Evolutionary conservation across 2,888 invertebrate genomes (phyloP).

Genomic region (Epiperipatus broadwayi): DNA sequence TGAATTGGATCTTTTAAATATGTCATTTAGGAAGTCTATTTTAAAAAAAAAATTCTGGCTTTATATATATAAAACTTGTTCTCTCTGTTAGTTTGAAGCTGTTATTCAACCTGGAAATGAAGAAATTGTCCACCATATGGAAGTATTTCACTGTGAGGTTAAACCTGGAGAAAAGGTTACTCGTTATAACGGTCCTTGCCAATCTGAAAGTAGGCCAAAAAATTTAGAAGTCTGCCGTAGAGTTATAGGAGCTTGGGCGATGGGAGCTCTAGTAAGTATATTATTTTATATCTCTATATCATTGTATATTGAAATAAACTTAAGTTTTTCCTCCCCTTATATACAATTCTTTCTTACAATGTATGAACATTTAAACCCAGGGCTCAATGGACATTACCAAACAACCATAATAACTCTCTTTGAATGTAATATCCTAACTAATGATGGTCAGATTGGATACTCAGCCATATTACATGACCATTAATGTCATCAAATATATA

Average conservation of each 20-base stretch:
- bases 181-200: constrained; percentile 62
- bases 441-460: too few relatives aligned
- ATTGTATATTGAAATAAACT: background rate
- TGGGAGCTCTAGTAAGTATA: constrained; percentile 53
- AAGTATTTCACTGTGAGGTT: constrained; percentile 82
- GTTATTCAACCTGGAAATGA: constrained; percentile 57
- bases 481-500: too few relatives aligned
- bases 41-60: too few relatives aligned
- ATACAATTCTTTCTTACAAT: too few relatives aligned
- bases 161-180: constrained; percentile 41
- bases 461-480: too few relatives aligned
- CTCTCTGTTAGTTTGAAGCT: constrained; percentile 53
- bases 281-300: background rate
- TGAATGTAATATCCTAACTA: too few relatives aligned
- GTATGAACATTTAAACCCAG: too few relatives aligned
- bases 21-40: too few relatives aligned
- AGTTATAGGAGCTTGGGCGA: constrained; percentile 92
- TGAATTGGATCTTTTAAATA: too few relatives aligned
- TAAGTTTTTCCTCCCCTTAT: too few relatives aligned
- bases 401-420: too few relatives aligned
- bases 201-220: constrained; percentile 47
- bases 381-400: background rate
- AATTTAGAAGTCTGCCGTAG: constrained; percentile 56
- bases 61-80: constrained; percentile 13
- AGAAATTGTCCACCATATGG: constrained; percentile 91